Evolutionary conservation across 2,888 invertebrate species (phyloP).

Genomic region (Dione juno): DNA sequence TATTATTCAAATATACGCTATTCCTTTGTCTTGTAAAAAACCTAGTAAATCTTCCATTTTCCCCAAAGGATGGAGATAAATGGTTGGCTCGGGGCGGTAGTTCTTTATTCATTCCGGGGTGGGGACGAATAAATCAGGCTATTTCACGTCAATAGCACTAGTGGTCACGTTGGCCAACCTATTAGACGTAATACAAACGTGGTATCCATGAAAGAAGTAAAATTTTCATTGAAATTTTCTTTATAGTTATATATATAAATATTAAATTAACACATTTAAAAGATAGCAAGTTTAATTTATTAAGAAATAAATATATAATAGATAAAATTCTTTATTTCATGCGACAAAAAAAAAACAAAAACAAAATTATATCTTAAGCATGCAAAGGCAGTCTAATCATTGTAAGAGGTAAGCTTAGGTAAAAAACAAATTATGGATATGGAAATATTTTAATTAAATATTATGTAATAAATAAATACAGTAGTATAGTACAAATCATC

Average conservation of each 20-base stretch:
- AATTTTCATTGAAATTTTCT: too few relatives aligned
- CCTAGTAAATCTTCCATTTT: conserved; percentile 74
- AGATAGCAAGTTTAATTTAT: background rate
- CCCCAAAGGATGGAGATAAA: conserved; percentile 78
- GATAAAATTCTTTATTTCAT: too few relatives aligned
- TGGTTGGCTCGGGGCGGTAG: conserved; percentile 61
- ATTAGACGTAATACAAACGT: background rate
- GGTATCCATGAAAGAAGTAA: too few relatives aligned
- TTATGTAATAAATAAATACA: background rate
- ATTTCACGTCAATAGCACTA: conserved; percentile 43
- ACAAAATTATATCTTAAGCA: too few relatives aligned
- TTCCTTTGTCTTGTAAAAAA: conserved; percentile 54
- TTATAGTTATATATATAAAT: background rate
- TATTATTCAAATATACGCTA: conserved; percentile 41
- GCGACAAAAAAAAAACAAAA: too few relatives aligned
- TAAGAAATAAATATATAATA: background rate
- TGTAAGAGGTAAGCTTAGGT: too few relatives aligned
- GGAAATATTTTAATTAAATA: background rate
- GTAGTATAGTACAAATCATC: too few relatives aligned
- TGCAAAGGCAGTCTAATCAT: too few relatives aligned
- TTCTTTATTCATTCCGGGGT: conserved; percentile 74
- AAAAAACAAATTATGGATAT: background rate
- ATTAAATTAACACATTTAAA: background rate
- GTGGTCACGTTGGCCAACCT: conserved; percentile 28
- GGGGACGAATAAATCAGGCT: conserved; percentile 50